Percentiles rank a stretch among this genome's conserved stretches.
These are phyloP conservation scores for Apodemus sylvaticus DNA, from an alignment of 2,113 vertebrate species.

Conservation along the genomic window DNA sequence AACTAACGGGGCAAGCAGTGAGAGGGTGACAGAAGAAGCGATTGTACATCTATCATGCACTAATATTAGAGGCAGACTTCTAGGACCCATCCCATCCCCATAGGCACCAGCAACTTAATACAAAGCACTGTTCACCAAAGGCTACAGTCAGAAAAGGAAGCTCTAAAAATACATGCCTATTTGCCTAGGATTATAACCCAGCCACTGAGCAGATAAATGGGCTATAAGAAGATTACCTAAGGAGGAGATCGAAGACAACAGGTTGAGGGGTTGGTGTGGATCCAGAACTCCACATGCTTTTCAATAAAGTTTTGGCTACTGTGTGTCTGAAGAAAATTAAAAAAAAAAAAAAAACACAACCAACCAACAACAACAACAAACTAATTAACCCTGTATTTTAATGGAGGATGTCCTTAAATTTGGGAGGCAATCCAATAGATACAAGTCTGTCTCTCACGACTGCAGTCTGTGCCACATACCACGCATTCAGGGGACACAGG, in stretches of 20 bases:
- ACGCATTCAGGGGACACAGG: background rate
- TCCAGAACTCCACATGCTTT: slow-evolving; percentile 1
- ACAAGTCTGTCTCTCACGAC: background rate
- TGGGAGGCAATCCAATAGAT: background rate
- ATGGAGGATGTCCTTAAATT: slow-evolving; percentile 16
- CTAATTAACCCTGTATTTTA: background rate
- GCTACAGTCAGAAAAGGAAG: background rate
- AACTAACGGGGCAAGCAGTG: background rate
- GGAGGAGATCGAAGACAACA: background rate
- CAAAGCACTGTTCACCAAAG: background rate
- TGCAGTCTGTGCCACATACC: background rate
- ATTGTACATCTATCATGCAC: background rate
- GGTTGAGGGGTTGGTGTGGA: background rate
- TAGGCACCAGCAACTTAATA: background rate
- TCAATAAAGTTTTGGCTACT: background rate
- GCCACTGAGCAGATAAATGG: background rate
- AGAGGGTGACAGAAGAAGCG: background rate
- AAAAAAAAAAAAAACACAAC: background rate
- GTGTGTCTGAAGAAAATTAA: slow-evolving; percentile 17
- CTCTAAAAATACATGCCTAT: slow-evolving; percentile 1
- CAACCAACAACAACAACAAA: too few species aligned
- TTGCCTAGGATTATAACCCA: slow-evolving; percentile 45
- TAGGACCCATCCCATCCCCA: background rate
- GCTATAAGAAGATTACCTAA: slow-evolving; percentile 28
- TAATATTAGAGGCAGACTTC: background rate